A percentile compares a stretch with the other conserved stretches of the same genome.
phyloP scores from a whole-genome alignment of 2,113 vertebrate species.

The Dasyornis broadbenti region DNA sequence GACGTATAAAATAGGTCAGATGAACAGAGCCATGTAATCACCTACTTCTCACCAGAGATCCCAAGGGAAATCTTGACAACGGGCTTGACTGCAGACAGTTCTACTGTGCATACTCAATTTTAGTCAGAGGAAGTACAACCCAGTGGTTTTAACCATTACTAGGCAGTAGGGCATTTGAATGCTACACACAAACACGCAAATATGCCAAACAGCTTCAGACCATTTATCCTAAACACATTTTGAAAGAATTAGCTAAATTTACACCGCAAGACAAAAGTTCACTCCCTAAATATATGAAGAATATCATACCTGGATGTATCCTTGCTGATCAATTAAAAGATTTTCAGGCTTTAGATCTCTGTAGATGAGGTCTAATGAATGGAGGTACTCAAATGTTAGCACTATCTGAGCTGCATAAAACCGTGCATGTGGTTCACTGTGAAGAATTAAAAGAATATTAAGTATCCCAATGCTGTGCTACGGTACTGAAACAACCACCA shows the following conservation, averaged over 20 bases:
- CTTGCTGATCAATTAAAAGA: constrained; percentile 98
- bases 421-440: constrained; percentile 93
- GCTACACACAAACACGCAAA: neutral
- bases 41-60: neutral
- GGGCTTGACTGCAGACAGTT: neutral
- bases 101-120: neutral
- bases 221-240: neutral
- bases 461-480: neutral
- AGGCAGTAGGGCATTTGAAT: neutral
- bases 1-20: neutral
- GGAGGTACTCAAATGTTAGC: constrained; percentile 99
- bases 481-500: neutral
- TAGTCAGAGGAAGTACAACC: neutral
- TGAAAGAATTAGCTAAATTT: neutral
- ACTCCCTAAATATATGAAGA: neutral
- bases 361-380: constrained; percentile 99
- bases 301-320: constrained; percentile 93
- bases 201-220: neutral
- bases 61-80: neutral
- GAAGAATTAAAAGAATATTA: constrained; percentile 57
- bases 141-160: neutral
- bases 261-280: neutral
- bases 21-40: neutral
- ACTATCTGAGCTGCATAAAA: constrained; percentile 99
- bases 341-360: constrained; percentile 99